Percentiles rank a stretch among this genome's conserved stretches.
These are phyloP conservation scores for Nomada goodeniana DNA, from an alignment of 2,888 invertebrate genomes.

Conservation along the genomic window DNA sequence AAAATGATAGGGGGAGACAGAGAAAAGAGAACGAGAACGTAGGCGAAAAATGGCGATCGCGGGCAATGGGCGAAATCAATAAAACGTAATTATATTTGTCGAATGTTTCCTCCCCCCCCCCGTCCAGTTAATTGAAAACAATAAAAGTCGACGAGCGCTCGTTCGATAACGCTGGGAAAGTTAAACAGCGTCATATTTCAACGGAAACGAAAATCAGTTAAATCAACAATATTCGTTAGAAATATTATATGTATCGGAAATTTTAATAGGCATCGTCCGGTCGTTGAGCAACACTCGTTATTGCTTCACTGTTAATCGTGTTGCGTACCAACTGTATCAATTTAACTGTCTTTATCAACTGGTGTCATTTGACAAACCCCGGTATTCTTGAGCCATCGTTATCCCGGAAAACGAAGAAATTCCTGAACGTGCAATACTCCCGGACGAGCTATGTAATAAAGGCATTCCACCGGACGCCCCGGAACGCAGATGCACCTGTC, in stretches of 20 bases:
- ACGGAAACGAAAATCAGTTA: neutral
- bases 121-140: slow-evolving; percentile 13
- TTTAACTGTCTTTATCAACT: slow-evolving; percentile 30
- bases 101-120: neutral
- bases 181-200: slow-evolving; percentile 1
- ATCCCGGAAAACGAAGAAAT: slow-evolving; percentile 68
- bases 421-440: slow-evolving; percentile 63
- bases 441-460: slow-evolving; percentile 78
- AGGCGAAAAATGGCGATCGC: slow-evolving; percentile 7
- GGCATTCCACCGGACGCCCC: slow-evolving; percentile 75
- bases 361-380: slow-evolving; percentile 37
- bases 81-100: slow-evolving; percentile 13
- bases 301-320: neutral
- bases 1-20: slow-evolving; percentile 3
- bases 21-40: slow-evolving; percentile 3
- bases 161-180: neutral
- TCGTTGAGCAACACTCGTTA: neutral
- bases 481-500: slow-evolving; percentile 72
- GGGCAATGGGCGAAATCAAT: neutral
- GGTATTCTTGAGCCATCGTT: slow-evolving; percentile 53
- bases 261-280: too few relatives aligned
- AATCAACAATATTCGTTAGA: neutral
- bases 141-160: neutral
- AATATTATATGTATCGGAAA: too few relatives aligned
- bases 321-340: slow-evolving; percentile 28